Percentiles rank a stretch among this genome's conserved stretches.
phyloP scores from a whole-genome alignment of 2,888 invertebrate species.

The Brassicogethes aeneus region DNA sequence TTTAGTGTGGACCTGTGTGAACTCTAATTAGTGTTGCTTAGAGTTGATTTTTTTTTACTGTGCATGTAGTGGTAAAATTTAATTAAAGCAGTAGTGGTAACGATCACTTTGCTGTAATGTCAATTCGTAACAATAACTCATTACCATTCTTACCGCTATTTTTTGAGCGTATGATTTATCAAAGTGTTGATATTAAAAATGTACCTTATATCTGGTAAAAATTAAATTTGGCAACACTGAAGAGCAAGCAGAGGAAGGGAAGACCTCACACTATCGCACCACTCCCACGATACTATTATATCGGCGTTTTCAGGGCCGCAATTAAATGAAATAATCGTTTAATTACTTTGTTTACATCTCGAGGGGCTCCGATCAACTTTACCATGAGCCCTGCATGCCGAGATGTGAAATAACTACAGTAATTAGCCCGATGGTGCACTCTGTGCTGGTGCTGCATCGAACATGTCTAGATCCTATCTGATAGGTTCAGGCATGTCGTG shows the following conservation, averaged over 20 bases:
- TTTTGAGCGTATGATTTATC: too few species aligned
- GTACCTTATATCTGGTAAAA: too few species aligned
- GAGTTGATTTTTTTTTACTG: too few species aligned
- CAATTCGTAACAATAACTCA: too few species aligned
- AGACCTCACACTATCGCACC: constrained; percentile 5
- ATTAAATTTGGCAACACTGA: too few species aligned
- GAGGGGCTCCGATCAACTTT: constrained; percentile 15
- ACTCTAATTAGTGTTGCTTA: too few species aligned
- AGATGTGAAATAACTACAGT: constrained; percentile 11
- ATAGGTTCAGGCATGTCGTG: constrained; percentile 4
- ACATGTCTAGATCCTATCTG: constrained; percentile 4
- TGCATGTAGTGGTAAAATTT: too few species aligned
- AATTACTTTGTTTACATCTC: constrained; percentile 33
- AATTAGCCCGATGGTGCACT: constrained; percentile 9
- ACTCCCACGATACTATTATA: constrained; percentile 15
- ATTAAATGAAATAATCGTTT: constrained; percentile 33
- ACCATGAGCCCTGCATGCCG: constrained; percentile 13
- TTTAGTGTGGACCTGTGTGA: too few species aligned
- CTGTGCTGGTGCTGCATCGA: background rate
- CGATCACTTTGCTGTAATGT: too few species aligned
- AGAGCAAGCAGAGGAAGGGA: background rate
- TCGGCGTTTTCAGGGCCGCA: constrained; percentile 20
- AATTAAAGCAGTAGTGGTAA: too few species aligned
- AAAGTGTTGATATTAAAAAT: too few species aligned
- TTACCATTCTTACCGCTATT: too few species aligned